A percentile compares a stretch with the other conserved stretches of the same genome.
Evolutionary conservation across 2,113 vertebrate genomes (phyloP).

Genomic region (Ceuthmochares aereus): DNA sequence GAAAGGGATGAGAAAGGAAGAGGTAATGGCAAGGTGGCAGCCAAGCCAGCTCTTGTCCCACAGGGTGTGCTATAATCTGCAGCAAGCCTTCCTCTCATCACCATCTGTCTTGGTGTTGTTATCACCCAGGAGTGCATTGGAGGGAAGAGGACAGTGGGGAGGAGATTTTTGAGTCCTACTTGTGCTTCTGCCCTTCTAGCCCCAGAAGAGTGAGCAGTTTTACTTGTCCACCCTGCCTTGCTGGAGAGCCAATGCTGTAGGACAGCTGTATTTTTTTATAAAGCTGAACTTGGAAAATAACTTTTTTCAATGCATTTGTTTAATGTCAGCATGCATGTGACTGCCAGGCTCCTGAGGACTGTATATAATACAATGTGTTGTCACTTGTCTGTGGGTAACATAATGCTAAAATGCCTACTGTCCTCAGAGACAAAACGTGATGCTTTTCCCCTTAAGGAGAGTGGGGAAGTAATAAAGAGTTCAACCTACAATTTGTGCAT

Average conservation of each 20-base stretch:
- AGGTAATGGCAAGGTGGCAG: neutral
- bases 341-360: neutral
- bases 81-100: neutral
- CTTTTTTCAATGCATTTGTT: neutral
- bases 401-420: neutral
- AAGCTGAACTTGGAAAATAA: neutral
- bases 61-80: neutral
- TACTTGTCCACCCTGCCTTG: neutral
- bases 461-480: neutral
- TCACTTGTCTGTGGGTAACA: neutral
- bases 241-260: neutral
- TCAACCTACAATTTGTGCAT: neutral
- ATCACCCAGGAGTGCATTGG: neutral
- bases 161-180: neutral
- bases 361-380: neutral
- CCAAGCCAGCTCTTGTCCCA: neutral
- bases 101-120: neutral
- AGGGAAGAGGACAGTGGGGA: neutral
- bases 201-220: neutral
- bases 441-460: neutral
- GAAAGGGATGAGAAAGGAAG: neutral
- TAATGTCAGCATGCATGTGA: neutral
- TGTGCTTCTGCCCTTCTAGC: neutral
- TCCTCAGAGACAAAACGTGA: neutral
- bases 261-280: neutral